phyloP scores from a whole-genome alignment of 2,797 vertebrate species.

The Pangasius larnaudii region DNA sequence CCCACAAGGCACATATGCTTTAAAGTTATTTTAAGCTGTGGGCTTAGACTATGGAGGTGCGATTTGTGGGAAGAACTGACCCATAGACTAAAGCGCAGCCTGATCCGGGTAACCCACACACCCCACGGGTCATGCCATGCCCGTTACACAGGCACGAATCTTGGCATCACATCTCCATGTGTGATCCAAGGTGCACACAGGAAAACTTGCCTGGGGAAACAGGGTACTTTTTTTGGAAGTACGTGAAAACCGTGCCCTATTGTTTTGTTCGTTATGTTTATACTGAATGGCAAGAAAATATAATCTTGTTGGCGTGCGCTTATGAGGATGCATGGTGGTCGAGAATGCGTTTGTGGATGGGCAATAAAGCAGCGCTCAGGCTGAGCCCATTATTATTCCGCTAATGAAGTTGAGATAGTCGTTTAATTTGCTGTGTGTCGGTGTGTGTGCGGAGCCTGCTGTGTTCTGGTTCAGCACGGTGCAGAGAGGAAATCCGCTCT shows the following conservation, averaged over 20 bases:
- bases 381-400: constrained; percentile 61
- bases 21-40: constrained; percentile 61
- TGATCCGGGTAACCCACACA: constrained; percentile 39
- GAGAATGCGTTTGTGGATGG: constrained; percentile 57
- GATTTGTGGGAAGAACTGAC: constrained; percentile 54
- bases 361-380: constrained; percentile 56
- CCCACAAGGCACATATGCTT: constrained; percentile 49
- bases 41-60: constrained; percentile 55
- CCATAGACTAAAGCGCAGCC: constrained; percentile 53
- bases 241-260: constrained; percentile 25
- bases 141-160: constrained; percentile 49
- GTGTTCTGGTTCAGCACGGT: constrained; percentile 63
- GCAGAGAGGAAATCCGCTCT: constrained; percentile 57
- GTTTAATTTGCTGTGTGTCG: constrained; percentile 59
- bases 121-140: constrained; percentile 45
- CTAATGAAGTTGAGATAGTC: constrained; percentile 61
- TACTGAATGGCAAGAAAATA: background rate
- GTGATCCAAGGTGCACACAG: constrained; percentile 69
- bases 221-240: constrained; percentile 49
- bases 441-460: constrained; percentile 61
- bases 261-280: constrained; percentile 11
- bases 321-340: constrained; percentile 28
- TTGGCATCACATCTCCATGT: constrained; percentile 68
- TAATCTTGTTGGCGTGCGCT: constrained; percentile 10
- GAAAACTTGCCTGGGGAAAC: constrained; percentile 66